These are phyloP conservation scores for Ectropis crepuscularia DNA, from an alignment of 2,888 invertebrate genomes.

Conservation along the genomic window DNA sequence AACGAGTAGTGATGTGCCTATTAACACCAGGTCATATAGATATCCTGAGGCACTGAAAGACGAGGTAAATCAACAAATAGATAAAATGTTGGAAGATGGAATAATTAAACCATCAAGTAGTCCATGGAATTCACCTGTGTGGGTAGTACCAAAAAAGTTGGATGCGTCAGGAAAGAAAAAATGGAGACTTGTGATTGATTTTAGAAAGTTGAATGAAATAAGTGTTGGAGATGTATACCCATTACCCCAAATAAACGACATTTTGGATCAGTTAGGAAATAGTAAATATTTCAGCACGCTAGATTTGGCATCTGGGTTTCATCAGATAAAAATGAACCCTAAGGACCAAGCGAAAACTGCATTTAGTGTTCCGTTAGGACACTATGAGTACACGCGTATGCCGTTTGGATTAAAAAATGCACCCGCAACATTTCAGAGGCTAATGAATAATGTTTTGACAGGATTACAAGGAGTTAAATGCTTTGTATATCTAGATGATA, in stretches of 20 bases:
- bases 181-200: constrained; percentile 25
- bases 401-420: constrained; percentile 11
- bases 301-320: constrained; percentile 21
- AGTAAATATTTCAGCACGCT: constrained; percentile 13
- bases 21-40: constrained; percentile 31
- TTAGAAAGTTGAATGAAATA: constrained; percentile 22
- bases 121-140: constrained; percentile 16
- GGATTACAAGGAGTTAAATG: constrained; percentile 2
- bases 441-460: background rate
- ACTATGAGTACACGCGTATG: constrained; percentile 20
- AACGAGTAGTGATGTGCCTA: constrained; percentile 16
- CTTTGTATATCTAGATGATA: constrained; percentile 12
- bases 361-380: constrained; percentile 18
- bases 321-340: constrained; percentile 12
- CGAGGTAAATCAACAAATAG: constrained; percentile 28
- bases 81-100: constrained; percentile 26
- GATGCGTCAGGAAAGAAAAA: constrained; percentile 13
- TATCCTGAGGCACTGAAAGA: constrained; percentile 29
- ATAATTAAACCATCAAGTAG: constrained; percentile 22
- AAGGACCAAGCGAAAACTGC: constrained; percentile 19
- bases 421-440: constrained; percentile 4
- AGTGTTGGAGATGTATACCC: constrained; percentile 24
- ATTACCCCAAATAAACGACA: constrained; percentile 9
- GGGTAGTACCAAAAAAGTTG: constrained; percentile 14
- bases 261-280: constrained; percentile 7